These are phyloP conservation scores for Philopedon plagiatum DNA, from an alignment of 2,888 invertebrate genomes.

Conservation along the genomic window DNA sequence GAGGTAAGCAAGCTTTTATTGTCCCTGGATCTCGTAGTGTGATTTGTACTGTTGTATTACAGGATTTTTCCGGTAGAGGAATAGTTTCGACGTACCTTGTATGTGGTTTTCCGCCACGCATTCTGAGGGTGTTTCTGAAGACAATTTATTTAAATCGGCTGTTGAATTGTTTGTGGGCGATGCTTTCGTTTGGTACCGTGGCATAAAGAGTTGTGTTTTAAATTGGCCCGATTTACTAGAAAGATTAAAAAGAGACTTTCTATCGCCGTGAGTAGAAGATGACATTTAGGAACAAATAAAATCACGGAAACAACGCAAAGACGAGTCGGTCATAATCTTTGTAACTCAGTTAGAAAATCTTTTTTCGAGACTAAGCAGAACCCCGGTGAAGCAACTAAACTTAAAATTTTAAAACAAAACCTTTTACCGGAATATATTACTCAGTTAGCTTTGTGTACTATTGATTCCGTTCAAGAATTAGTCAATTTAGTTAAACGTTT, in stretches of 20 bases:
- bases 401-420: constrained; percentile 13
- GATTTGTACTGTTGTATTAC: too few relatives aligned
- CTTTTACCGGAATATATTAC: constrained; percentile 9
- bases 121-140: background rate
- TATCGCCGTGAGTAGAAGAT: too few relatives aligned
- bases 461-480: background rate
- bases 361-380: constrained; percentile 21
- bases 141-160: constrained; percentile 8
- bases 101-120: too few relatives aligned
- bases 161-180: constrained; percentile 7
- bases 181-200: constrained; percentile 10
- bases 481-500: constrained; percentile 5
- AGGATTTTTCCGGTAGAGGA: too few relatives aligned
- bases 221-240: background rate
- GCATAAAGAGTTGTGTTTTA: background rate
- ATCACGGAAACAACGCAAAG: constrained; percentile 15
- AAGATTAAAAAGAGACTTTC: background rate
- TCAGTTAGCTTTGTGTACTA: background rate
- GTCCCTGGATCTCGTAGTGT: too few relatives aligned
- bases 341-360: constrained; percentile 29
- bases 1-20: too few relatives aligned
- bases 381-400: constrained; percentile 16
- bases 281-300: constrained; percentile 37
- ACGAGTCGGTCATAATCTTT: constrained; percentile 26
- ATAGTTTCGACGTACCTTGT: too few relatives aligned